These are phyloP conservation scores for Brenthis hecate DNA, from an alignment of 2,888 invertebrate species.

Conservation along the genomic window DNA sequence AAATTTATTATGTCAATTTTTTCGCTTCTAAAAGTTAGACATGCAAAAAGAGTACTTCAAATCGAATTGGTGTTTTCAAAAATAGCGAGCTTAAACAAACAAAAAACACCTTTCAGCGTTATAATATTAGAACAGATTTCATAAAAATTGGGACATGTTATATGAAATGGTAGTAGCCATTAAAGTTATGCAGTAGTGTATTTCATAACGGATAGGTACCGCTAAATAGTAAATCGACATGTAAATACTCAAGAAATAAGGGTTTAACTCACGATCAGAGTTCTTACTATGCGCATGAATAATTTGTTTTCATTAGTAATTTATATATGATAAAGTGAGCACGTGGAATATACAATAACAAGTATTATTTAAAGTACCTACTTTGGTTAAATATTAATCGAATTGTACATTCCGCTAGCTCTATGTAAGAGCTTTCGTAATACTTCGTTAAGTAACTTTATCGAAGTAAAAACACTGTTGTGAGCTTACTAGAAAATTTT, in stretches of 20 bases:
- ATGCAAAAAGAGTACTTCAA: no score
- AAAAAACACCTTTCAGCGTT: no score
- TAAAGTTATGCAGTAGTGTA: constrained; percentile 4
- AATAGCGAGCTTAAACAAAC: no score
- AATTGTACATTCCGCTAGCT: constrained; percentile 9
- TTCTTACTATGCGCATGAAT: constrained; percentile 80
- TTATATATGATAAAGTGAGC: constrained; percentile 72
- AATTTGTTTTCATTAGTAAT: constrained; percentile 77
- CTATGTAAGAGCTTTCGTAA: neutral
- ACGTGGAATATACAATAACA: constrained; percentile 61
- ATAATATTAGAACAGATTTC: no score
- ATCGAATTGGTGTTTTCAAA: no score
- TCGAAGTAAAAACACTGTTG: no score
- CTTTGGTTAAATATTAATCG: constrained; percentile 20
- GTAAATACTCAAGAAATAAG: constrained; percentile 60
- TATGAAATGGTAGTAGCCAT: neutral
- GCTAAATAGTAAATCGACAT: constrained; percentile 48
- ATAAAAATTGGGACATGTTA: no score
- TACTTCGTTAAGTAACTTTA: neutral
- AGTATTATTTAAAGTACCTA: constrained; percentile 53
- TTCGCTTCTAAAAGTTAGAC: no score
- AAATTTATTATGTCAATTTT: no score
- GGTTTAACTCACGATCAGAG: constrained; percentile 63
- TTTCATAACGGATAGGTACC: constrained; percentile 20
- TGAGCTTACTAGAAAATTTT: no score